Conservation (phyloP, 2,113 vertebrate genomes). For the Rhinoderma darwinii region DNA sequence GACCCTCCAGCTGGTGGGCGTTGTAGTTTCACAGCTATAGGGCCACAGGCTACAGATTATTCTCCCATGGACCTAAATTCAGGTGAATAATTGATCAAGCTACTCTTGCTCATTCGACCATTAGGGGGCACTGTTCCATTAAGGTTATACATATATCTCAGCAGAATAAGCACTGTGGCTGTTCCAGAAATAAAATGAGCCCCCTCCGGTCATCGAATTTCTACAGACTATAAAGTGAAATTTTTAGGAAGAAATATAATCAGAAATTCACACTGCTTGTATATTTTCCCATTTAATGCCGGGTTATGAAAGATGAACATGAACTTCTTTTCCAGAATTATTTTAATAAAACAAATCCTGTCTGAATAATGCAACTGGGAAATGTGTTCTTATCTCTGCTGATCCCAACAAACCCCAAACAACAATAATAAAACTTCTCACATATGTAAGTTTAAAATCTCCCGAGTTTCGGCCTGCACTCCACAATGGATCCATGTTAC, state of each 20-base stretch:
- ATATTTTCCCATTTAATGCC: not conserved
- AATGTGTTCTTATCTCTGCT: not conserved
- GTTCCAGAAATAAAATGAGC: not conserved
- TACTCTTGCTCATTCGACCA: not conserved
- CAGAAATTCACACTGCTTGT: not conserved
- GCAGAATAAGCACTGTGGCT: not conserved
- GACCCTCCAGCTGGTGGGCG: not conserved
- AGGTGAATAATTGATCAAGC: not conserved
- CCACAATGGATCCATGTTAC: too few species aligned
- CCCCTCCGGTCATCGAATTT: too few species aligned
- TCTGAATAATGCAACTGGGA: not conserved
- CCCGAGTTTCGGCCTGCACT: too few species aligned
- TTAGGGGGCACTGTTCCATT: not conserved
- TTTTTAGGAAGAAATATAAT: not conserved
- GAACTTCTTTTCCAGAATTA: slow-evolving; percentile 6
- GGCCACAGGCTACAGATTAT: too few species aligned
- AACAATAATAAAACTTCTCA: not conserved
- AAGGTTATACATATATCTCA: not conserved
- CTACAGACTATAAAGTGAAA: not conserved
- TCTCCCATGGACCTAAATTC: too few species aligned
- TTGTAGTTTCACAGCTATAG: not conserved
- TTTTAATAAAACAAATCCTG: slow-evolving; percentile 10
- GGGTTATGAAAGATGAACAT: not conserved
- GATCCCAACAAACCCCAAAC: not conserved
- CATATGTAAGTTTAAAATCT: not conserved